These are phyloP conservation scores for Tragelaphus imberbis DNA, from an alignment of 2,113 vertebrate genomes.

Conservation along the genomic window DNA sequence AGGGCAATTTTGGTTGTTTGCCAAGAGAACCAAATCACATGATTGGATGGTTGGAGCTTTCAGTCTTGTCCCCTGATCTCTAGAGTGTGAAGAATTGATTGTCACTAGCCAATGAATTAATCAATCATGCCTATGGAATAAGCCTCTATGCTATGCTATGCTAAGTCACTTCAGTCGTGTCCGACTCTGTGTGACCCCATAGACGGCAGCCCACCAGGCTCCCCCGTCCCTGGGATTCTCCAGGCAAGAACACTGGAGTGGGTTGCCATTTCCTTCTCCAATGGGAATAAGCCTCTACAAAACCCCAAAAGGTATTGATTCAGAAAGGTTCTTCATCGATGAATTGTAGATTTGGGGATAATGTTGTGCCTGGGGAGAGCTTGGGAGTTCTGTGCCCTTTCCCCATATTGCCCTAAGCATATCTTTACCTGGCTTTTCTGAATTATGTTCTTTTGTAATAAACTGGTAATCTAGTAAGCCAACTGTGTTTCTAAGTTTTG, in stretches of 20 bases:
- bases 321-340: neutral
- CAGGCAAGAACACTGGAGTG: no score
- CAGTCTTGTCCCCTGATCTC: neutral
- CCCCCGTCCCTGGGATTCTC: no score
- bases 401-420: neutral
- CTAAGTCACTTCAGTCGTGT: no score
- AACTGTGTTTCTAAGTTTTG: neutral
- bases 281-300: neutral
- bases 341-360: neutral
- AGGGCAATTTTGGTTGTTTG: neutral
- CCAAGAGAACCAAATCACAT: neutral
- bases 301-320: neutral
- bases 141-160: no score
- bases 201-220: no score
- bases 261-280: no score
- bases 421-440: neutral
- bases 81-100: neutral
- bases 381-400: neutral
- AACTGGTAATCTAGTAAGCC: neutral
- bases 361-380: neutral
- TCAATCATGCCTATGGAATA: neutral
- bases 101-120: neutral
- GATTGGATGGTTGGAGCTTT: neutral
- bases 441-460: neutral
- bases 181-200: no score